Evolutionary conservation across 2,797 vertebrate genomes (phyloP), one percentile per base, ranked within the genome.

Genomic region (Triplophysa bombifrons): DNA sequence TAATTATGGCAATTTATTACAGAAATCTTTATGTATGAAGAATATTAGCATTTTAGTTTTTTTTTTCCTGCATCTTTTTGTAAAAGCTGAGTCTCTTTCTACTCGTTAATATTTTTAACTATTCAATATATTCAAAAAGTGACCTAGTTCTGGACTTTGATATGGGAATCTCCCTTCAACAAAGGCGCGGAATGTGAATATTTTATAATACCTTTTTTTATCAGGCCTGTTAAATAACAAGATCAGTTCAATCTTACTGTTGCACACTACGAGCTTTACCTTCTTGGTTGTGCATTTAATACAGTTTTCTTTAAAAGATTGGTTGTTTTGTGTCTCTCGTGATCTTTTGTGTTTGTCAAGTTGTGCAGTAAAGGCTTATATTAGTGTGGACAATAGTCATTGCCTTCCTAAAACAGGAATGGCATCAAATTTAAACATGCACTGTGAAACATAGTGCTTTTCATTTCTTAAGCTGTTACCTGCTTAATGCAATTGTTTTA

Each of bases 141-240:
- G 77, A 72, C 77, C 50, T 38, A 79, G 17, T 73, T 79, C 6
- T 4, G 56, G 51, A 46, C 69, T 79, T 78, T 72, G 58, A 78
- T 27, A 58, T 55, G 27, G 34, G 67, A 38, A 55, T 64, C 44
- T 78, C 44, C 0, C 25, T 61, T 70, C 46, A 6, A 64, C 48
- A 19, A 16, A 60, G 22, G 53, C 30, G 22, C 69, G 66, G 38
- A 78, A 64, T 44, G 50, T 79, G 77, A 79, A 72, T 79, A 72
- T 79, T 58, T 79, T 30, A 79, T 79, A 30, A 58, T 65, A 12
- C 11, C 30, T 27, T 53, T 25, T 22, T 34, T 63, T 48, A 71
- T 64, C 11, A 71, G 48, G 30, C n/a, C 27, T 64, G 27, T 64
- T 46, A 12, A 67, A 56, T 56, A 27, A 44, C 14, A 65, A 46